Percentiles rank a stretch among this genome's conserved stretches.
Evolutionary conservation across 1,140 invertebrate genomes (phyloP).

Genomic region (Lasioglossum albipes): DNA sequence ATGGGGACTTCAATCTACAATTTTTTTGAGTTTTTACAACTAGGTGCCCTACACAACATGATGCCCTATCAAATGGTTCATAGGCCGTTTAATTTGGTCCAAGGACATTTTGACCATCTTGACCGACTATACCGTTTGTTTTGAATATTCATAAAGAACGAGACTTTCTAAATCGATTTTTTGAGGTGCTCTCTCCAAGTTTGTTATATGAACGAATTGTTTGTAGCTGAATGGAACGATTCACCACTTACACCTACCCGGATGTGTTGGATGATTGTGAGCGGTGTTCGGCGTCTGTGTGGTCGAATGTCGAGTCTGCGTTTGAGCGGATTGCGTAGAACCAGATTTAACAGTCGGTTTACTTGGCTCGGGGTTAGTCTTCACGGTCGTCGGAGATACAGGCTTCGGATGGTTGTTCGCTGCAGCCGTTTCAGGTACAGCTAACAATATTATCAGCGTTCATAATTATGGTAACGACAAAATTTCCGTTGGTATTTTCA

Average conservation of each 20-base stretch:
- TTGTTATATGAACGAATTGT: no score
- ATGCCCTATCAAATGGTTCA: no score
- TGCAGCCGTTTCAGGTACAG: conserved; percentile 37
- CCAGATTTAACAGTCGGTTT: conserved; percentile 50
- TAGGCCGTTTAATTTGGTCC: no score
- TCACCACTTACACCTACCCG: conserved; percentile 63
- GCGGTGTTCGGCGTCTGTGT: conserved; percentile 72
- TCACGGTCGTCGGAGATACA: conserved; percentile 42
- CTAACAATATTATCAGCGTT: conserved; percentile 4
- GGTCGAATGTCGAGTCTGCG: conserved; percentile 76
- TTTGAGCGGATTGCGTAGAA: conserved; percentile 60
- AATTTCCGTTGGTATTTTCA: background rate
- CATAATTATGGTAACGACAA: background rate
- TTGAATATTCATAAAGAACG: no score
- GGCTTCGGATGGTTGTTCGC: conserved; percentile 58
- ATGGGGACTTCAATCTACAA: no score
- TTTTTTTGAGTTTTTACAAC: no score
- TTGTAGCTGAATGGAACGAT: conserved; percentile 9
- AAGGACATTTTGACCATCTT: no score
- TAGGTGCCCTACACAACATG: no score
- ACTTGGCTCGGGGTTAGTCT: conserved; percentile 39
- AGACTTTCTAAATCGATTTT: no score
- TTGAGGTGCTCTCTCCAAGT: no score
- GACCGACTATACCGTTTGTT: no score
- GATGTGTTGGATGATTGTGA: conserved; percentile 69